These are phyloP conservation scores for Ennomos erosarius DNA, from an alignment of 2,888 invertebrate species.

Conservation along the genomic window DNA sequence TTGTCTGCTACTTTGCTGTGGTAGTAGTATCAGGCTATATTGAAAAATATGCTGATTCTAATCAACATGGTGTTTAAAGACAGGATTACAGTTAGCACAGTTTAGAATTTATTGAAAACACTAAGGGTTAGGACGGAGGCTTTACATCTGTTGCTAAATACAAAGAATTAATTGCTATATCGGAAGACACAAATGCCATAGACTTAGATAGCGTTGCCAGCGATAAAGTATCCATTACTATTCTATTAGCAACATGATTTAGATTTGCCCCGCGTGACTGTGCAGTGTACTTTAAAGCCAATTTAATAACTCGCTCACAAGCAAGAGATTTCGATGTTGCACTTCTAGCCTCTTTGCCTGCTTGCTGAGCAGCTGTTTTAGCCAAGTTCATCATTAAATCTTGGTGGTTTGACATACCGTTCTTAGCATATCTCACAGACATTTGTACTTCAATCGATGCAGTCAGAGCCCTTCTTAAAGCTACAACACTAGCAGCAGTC, in stretches of 20 bases:
- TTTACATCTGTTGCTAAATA: constrained; percentile 79
- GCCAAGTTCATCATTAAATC: constrained; percentile 82
- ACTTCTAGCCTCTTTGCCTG: constrained; percentile 78
- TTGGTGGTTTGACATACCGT: constrained; percentile 78
- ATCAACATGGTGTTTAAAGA: no score
- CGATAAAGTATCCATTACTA: constrained; percentile 77
- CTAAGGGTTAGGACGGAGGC: constrained; percentile 60
- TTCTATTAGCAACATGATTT: constrained; percentile 77
- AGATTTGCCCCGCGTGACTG: constrained; percentile 76
- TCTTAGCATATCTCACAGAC: constrained; percentile 76
- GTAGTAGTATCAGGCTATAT: no score
- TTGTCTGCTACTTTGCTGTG: no score
- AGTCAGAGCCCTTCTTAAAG: constrained; percentile 75
- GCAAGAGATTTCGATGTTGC: constrained; percentile 76
- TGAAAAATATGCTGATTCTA: no score
- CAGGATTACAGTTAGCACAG: background rate
- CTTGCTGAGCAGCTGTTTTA: constrained; percentile 79
- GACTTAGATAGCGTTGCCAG: constrained; percentile 77
- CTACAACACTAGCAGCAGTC: constrained; percentile 78
- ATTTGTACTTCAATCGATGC: constrained; percentile 80
- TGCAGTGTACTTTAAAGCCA: constrained; percentile 77
- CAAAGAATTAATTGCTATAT: constrained; percentile 79
- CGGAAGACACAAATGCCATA: constrained; percentile 79
- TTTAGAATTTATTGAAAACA: constrained; percentile 11
- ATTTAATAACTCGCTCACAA: constrained; percentile 73